Conservation (phyloP, 1,140 invertebrate species). For the Nymphalis io region DNA sequence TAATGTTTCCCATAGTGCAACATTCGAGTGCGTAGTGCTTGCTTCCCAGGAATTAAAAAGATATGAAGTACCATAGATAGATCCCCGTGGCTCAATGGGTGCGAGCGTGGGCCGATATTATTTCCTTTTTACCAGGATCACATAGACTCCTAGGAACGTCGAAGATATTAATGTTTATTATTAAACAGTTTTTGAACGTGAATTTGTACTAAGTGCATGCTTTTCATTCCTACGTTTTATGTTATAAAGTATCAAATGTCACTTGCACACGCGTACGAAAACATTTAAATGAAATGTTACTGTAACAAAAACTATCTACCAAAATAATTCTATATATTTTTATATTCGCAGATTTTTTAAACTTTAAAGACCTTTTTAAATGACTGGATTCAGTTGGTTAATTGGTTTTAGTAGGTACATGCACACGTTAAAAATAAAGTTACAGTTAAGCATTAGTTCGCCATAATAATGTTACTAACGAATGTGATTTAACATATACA, state of each 20-base stretch:
- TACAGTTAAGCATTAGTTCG: neutral
- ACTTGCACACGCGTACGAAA: too few species aligned
- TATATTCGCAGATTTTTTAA: too few species aligned
- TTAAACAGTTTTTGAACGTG: neutral
- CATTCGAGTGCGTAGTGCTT: slow-evolving; percentile 38
- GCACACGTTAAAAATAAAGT: too few species aligned
- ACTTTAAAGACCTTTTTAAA: too few species aligned
- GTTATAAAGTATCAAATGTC: too few species aligned
- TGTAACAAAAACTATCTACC: too few species aligned
- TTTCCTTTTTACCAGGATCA: slow-evolving; percentile 57
- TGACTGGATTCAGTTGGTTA: too few species aligned
- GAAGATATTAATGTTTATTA: neutral
- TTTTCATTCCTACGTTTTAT: neutral
- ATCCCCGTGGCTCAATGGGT: slow-evolving; percentile 49
- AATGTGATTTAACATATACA: slow-evolving; percentile 8
- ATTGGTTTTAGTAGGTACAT: too few species aligned
- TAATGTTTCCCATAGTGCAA: slow-evolving; percentile 11
- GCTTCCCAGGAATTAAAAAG: slow-evolving; percentile 50
- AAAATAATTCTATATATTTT: too few species aligned
- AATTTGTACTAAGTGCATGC: neutral
- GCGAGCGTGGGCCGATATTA: slow-evolving; percentile 67
- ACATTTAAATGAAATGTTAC: too few species aligned
- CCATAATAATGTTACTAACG: neutral
- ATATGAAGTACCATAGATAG: slow-evolving; percentile 33
- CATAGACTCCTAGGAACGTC: slow-evolving; percentile 39